Conservation (phyloP, 1,140 invertebrate species). For the Heliconius nattereri region DNA sequence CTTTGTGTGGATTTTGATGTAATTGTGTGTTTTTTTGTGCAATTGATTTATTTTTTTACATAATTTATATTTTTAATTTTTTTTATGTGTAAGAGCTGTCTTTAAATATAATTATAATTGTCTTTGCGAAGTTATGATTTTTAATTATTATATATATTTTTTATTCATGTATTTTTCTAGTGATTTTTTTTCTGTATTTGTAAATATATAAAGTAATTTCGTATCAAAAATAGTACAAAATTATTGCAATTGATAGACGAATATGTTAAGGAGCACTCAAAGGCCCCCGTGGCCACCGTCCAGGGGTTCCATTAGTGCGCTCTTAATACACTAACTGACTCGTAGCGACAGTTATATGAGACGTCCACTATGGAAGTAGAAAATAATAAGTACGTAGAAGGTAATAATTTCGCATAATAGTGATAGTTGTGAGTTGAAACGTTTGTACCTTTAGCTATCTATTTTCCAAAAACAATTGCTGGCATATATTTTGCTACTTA, state of each 20-base stretch:
- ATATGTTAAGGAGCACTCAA: background rate
- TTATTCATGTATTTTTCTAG: background rate
- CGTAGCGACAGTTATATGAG: background rate
- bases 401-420: background rate
- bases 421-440: no score
- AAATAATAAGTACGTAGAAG: background rate
- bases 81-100: no score
- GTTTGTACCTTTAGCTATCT: no score
- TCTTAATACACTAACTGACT: background rate
- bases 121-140: no score
- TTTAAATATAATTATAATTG: no score
- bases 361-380: background rate
- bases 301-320: background rate
- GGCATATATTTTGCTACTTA: no score
- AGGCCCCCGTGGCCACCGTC: background rate
- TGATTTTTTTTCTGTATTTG: background rate
- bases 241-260: background rate
- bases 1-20: no score
- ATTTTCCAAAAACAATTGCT: no score
- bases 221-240: background rate
- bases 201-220: background rate
- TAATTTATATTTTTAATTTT: no score
- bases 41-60: no score
- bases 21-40: no score
- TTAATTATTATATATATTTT: background rate